Conservation (phyloP, 2,113 vertebrate species). For the Salminus brasiliensis region DNA sequence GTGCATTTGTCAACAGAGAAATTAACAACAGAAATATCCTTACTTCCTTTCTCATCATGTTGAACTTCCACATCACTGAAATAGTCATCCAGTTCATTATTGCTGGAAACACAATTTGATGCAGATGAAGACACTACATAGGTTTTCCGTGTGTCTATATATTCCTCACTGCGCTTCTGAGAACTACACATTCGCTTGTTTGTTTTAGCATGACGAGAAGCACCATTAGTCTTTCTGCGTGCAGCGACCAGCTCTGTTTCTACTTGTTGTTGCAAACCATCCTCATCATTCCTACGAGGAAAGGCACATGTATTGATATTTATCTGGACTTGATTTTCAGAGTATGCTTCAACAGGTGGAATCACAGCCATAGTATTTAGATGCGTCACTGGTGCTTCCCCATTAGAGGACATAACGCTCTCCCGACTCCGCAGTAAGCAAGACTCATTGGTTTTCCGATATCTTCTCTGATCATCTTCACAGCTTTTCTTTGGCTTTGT, state of each 20-base stretch:
- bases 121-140: not conserved
- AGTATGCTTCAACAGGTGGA: not conserved
- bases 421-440: not conserved
- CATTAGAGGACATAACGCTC: not conserved
- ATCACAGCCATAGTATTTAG: not conserved
- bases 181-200: constrained; percentile 22
- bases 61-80: constrained; percentile 45
- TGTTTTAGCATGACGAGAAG: constrained; percentile 60
- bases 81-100: constrained; percentile 54
- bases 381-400: not conserved
- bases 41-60: not conserved
- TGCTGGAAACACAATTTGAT: not conserved
- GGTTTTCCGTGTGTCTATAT: not conserved
- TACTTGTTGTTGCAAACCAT: not conserved
- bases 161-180: constrained; percentile 32
- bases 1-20: not conserved
- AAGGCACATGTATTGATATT: not conserved
- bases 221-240: constrained; percentile 18
- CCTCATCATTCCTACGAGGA: not conserved
- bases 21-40: not conserved
- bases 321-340: constrained; percentile 1
- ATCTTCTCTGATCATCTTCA: constrained; percentile 35
- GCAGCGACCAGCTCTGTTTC: not conserved
- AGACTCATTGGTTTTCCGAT: not conserved
- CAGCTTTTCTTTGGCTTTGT: constrained; percentile 54